phyloP scores from a whole-genome alignment of 2,888 invertebrate genomes.

The Ornithoptera alexandrae region DNA sequence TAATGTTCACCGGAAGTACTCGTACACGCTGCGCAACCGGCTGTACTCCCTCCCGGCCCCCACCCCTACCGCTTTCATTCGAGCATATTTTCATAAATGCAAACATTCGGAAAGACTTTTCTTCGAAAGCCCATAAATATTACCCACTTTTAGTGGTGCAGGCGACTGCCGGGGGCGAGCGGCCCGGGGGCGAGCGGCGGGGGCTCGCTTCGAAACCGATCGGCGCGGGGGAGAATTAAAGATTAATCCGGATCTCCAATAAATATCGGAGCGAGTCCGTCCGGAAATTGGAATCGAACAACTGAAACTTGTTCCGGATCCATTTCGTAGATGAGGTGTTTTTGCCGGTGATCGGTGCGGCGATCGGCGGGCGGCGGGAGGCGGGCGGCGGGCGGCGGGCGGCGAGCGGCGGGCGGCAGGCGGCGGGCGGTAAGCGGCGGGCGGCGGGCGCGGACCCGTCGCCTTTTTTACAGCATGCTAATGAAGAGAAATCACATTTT shows the following conservation, averaged over 20 bases:
- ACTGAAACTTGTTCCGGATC: conserved; percentile 72
- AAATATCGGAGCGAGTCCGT: conserved; percentile 74
- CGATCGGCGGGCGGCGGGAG: no score
- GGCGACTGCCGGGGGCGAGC: conserved; percentile 34
- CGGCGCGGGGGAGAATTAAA: conserved; percentile 64
- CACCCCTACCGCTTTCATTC: conserved; percentile 59
- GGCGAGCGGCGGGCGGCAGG: no score
- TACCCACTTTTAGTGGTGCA: conserved; percentile 72
- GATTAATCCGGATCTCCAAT: conserved; percentile 76
- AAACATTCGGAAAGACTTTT: conserved; percentile 79
- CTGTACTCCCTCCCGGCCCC: conserved; percentile 1
- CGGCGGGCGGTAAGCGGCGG: conserved; percentile 42
- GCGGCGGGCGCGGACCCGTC: background rate
- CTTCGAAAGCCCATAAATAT: conserved; percentile 79
- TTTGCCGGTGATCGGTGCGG: conserved; percentile 46
- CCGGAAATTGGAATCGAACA: conserved; percentile 75
- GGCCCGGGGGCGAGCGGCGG: no score
- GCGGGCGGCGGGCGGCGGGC: no score
- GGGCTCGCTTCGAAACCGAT: conserved; percentile 71
- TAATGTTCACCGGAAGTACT: no score
- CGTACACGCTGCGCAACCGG: no score
- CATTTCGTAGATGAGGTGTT: conserved; percentile 77
- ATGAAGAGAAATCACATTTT: conserved; percentile 25
- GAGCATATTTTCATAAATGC: conserved; percentile 80
- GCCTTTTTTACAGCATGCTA: conserved; percentile 24